phyloP scores from a whole-genome alignment of 2,888 invertebrate genomes.

The Megastigmus dorsalis region DNA sequence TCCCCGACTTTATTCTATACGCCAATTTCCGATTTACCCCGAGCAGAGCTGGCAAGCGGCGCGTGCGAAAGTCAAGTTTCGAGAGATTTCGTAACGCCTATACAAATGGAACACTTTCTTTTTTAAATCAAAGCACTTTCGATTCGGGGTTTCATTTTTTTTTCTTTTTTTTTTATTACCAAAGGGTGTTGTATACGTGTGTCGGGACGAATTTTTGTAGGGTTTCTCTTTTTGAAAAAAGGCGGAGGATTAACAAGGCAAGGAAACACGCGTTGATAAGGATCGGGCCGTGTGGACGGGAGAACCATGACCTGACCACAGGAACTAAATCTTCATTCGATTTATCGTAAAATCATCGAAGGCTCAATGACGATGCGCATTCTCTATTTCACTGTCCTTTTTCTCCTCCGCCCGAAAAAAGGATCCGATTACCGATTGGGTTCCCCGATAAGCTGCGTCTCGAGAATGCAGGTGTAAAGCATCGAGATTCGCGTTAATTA shows the following conservation, averaged over 20 bases:
- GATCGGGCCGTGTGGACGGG: neutral
- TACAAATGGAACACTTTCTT: too few species aligned
- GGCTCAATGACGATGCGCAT: constrained; percentile 26
- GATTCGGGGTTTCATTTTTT: neutral
- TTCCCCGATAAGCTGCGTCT: constrained; percentile 6
- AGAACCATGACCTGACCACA: constrained; percentile 1
- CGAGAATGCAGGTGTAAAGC: constrained; percentile 42
- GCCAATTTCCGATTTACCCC: too few species aligned
- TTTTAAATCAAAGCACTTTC: neutral
- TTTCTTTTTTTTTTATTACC: too few species aligned
- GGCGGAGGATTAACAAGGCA: neutral
- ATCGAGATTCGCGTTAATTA: constrained; percentile 30
- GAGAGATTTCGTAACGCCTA: too few species aligned
- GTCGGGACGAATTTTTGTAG: neutral
- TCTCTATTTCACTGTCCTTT: constrained; percentile 31
- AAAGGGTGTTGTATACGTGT: neutral
- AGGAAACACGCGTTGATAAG: constrained; percentile 12
- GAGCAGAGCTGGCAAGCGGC: too few species aligned
- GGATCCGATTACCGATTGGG: constrained; percentile 46
- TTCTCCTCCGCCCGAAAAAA: constrained; percentile 14
- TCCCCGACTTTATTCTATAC: too few species aligned
- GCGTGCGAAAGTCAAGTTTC: too few species aligned
- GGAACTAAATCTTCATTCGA: constrained; percentile 33
- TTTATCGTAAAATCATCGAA: constrained; percentile 40
- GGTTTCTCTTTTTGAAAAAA: constrained; percentile 10